Evolutionary conservation across 2,888 invertebrate species (phyloP), one percentile per base, ranked within the genome.

Genomic region (Molorchus minor): DNA sequence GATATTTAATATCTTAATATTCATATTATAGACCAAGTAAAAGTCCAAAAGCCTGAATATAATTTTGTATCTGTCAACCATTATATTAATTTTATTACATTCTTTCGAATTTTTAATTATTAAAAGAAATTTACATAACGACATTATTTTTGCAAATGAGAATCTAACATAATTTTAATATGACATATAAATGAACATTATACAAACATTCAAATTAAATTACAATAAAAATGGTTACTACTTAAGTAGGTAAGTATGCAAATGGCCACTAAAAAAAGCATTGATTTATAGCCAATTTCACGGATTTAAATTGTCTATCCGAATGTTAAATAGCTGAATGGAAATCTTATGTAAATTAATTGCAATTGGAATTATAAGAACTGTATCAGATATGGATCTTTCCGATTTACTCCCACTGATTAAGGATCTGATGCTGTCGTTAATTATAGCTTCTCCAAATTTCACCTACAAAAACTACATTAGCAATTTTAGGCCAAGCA

Each of bases 121-220:
- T 29, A n/a, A n/a, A 10, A 29, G 3, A 15, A 17, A 49, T 49
- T 49, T 49, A 29, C 49, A 49, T 49, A 49, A 29, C 38, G n/a
- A 49, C 49, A 43, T 43, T 38, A 38, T 49, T 33, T 47, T 49
- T 49, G 12, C n/a, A 25, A 33, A 21, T 25, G 25, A 38, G 49
- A 35, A 38, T 20, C 38, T 49, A 49, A 38, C 49, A 49, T 49
- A 49, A 49, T 21, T 49, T 35, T 49, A 49, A 49, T 49, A 49
- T 25, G 15, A 25, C 49, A 38, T 38, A 49, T 47, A 49, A 49
- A 49, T 13, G 36, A 36, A 10, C 44, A 16, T 49, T 49, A 38
- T 21, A 35, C 15, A 21, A 21, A 38, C 49, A 38, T 20, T 49
- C 13, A 49, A 49, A 49, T 49, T 49, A 49, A 38, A 36, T 25